These are phyloP conservation scores for Drosophila aff. DNA, from an alignment of 1,140 invertebrate genomes.

Conservation along the genomic window DNA sequence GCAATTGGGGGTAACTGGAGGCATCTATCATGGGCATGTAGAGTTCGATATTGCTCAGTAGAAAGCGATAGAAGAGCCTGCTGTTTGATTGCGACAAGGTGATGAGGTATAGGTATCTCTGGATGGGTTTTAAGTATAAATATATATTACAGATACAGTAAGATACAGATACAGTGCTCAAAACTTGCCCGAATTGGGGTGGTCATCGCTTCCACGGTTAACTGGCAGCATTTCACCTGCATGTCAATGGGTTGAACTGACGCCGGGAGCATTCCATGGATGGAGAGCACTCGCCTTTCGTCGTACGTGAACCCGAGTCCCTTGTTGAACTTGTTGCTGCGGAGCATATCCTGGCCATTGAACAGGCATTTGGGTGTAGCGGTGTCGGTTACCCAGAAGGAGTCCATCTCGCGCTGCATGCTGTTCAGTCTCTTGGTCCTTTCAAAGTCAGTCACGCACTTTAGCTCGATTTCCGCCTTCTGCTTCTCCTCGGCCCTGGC, in stretches of 20 bases:
- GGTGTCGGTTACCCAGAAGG: conserved; percentile 47
- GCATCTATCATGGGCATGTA: conserved; percentile 91
- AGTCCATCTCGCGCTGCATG: conserved; percentile 20
- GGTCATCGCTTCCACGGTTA: conserved; percentile 90
- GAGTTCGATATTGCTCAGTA: conserved; percentile 94
- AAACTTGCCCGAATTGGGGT: conserved; percentile 88
- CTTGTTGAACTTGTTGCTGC: conserved; percentile 84
- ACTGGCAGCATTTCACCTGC: conserved; percentile 90
- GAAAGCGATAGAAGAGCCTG: conserved; percentile 96
- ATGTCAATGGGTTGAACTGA: conserved; percentile 93
- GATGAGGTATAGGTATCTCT: conserved; percentile 92
- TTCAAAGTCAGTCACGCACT: conserved; percentile 17
- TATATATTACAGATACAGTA: too few relatives aligned
- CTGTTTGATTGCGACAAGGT: conserved; percentile 93
- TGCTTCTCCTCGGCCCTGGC: neutral
- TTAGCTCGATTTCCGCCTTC: neutral
- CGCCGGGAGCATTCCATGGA: conserved; percentile 93
- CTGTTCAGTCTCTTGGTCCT: conserved; percentile 1
- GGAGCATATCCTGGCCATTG: neutral
- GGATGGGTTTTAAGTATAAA: too few relatives aligned
- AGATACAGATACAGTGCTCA: too few relatives aligned
- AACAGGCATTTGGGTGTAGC: neutral
- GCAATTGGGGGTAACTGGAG: conserved; percentile 96
- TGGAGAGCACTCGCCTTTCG: conserved; percentile 93
- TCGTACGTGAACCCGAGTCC: conserved; percentile 94